Conservation (phyloP, 1,140 invertebrate genomes). For the Monochamus saltuarius region DNA sequence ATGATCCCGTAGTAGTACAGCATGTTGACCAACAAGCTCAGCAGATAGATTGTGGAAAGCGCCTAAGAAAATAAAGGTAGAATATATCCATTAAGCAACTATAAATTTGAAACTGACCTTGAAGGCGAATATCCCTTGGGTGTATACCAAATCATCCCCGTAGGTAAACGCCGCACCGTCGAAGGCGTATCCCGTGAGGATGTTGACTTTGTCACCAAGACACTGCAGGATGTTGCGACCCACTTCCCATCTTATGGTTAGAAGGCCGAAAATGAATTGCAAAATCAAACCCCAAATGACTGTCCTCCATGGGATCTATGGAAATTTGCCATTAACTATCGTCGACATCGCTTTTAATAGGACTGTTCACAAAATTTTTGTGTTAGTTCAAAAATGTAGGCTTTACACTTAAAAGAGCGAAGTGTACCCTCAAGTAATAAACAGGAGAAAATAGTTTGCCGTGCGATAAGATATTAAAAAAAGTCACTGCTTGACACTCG, state of each 20-base stretch:
- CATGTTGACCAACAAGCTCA: constrained; percentile 84
- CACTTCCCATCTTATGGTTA: constrained; percentile 81
- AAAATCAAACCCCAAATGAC: constrained; percentile 78
- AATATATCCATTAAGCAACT: background rate
- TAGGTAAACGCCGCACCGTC: constrained; percentile 85
- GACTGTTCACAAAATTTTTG: background rate
- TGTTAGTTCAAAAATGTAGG: constrained; percentile 3
- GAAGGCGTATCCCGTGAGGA: constrained; percentile 77
- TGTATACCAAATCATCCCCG: constrained; percentile 63
- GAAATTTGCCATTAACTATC: background rate
- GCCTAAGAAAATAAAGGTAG: constrained; percentile 55
- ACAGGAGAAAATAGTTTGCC: too few species aligned
- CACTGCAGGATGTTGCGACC: constrained; percentile 79
- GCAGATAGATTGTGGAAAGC: constrained; percentile 87
- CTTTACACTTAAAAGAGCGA: constrained; percentile 1
- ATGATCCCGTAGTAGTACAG: constrained; percentile 86
- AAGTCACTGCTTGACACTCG: too few species aligned
- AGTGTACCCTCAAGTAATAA: constrained; percentile 4
- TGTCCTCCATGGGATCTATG: constrained; percentile 71
- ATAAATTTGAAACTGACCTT: constrained; percentile 57
- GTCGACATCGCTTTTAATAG: background rate
- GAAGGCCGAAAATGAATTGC: constrained; percentile 83
- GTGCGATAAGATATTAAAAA: too few species aligned
- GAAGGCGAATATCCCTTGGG: constrained; percentile 73
- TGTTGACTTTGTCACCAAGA: constrained; percentile 74